A percentile compares a stretch with the other conserved stretches of the same genome.
Conservation (phyloP, 1,140 invertebrate species). For the Pentalonia nigronervosa region DNA sequence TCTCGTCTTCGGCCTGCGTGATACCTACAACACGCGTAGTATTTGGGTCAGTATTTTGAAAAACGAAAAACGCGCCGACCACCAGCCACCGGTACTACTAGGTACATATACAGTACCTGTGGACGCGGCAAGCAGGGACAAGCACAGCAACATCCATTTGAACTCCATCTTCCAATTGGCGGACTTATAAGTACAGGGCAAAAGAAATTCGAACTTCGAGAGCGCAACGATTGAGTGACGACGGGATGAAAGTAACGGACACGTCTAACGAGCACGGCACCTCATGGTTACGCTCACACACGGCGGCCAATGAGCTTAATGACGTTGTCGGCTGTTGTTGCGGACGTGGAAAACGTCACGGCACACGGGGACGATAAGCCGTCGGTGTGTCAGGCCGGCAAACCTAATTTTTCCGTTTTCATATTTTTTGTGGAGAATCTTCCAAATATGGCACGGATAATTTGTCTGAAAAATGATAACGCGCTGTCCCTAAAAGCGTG, state of each 20-base stretch:
- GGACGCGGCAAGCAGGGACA: background rate
- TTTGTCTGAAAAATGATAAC: too few species aligned
- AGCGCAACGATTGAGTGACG: background rate
- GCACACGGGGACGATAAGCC: background rate
- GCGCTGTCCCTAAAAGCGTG: too few species aligned
- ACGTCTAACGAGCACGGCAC: background rate
- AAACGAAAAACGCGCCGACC: background rate
- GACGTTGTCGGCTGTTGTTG: slow-evolving; percentile 54
- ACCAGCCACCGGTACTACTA: background rate
- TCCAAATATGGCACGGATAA: too few species aligned
- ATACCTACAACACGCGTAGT: background rate
- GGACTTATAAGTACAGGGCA: background rate
- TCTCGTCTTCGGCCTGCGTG: slow-evolving; percentile 41
- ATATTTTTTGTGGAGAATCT: background rate
- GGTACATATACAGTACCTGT: background rate
- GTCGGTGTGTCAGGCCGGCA: slow-evolving; percentile 30
- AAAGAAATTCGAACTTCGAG: background rate
- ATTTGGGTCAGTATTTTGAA: background rate
- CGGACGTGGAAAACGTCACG: slow-evolving; percentile 55
- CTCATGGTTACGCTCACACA: slow-evolving; percentile 1
- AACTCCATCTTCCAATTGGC: slow-evolving; percentile 21
- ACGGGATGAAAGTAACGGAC: slow-evolving; percentile 42
- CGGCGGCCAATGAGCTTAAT: slow-evolving; percentile 33
- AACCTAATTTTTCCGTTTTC: slow-evolving; percentile 15
- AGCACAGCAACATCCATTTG: slow-evolving; percentile 43